Evolutionary conservation across 2,797 vertebrate genomes (phyloP).

Genomic region (Cirrhinus molitorella): DNA sequence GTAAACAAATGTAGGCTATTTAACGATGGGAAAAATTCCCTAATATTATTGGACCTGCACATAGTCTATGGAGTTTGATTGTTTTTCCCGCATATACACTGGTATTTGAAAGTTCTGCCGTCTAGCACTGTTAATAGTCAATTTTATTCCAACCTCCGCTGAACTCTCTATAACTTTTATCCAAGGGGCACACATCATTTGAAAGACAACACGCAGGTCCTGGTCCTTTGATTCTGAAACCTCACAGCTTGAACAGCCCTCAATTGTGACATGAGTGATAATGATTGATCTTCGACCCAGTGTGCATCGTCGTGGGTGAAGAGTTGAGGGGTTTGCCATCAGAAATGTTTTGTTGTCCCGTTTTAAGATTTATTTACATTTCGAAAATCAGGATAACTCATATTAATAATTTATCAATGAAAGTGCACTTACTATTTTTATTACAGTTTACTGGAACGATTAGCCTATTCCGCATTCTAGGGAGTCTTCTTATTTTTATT

Average conservation of each 20-base stretch:
- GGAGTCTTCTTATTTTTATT: not conserved
- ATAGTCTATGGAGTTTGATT: not conserved
- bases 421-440: not conserved
- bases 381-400: not conserved
- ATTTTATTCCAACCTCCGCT: constrained; percentile 10
- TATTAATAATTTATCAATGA: not conserved
- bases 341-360: constrained; percentile 21
- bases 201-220: constrained; percentile 42
- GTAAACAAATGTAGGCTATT: not conserved
- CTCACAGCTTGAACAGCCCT: constrained; percentile 51
- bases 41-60: not conserved
- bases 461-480: not conserved
- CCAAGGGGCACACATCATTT: constrained; percentile 39
- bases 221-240: constrained; percentile 54
- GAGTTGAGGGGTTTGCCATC: constrained; percentile 31
- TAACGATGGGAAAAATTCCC: not conserved
- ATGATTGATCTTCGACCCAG: constrained; percentile 52
- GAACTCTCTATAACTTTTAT: constrained; percentile 36
- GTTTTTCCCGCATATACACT: not conserved
- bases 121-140: constrained; percentile 18
- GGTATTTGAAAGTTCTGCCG: not conserved
- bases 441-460: not conserved
- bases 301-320: constrained; percentile 37
- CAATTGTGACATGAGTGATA: constrained; percentile 53
- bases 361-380: constrained; percentile 10